These are phyloP conservation scores for Patiria miniata DNA, from an alignment of 35 echinoderm and acorn worm species.

Conservation along the genomic window DNA sequence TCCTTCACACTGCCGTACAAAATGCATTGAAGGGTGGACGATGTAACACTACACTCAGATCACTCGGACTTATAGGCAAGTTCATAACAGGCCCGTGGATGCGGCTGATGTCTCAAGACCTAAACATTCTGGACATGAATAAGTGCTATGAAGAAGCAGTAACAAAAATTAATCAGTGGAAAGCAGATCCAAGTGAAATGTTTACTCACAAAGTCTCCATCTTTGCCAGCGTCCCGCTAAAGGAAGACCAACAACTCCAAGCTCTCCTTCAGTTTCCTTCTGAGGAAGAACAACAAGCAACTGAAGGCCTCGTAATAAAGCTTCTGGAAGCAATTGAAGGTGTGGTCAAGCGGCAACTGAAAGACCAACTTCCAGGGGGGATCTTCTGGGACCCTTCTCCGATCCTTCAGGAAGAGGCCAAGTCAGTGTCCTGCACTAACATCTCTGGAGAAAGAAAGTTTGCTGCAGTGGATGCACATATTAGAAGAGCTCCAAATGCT, in stretches of 20 bases:
- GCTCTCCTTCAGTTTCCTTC: background rate
- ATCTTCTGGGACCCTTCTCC: background rate
- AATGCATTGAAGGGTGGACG: background rate
- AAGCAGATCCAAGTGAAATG: background rate
- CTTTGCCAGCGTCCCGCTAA: background rate
- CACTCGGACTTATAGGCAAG: background rate
- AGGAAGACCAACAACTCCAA: background rate
- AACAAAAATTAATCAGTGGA: background rate
- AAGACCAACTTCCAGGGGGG: background rate
- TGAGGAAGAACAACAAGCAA: no score
- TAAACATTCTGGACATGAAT: background rate
- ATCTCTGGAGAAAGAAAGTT: background rate
- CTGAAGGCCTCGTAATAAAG: no score
- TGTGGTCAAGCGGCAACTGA: background rate
- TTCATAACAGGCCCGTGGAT: background rate
- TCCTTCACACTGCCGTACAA: background rate
- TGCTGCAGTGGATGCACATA: background rate
- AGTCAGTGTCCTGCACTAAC: background rate
- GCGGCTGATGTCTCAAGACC: background rate
- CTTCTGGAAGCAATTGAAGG: background rate
- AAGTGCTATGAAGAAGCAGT: background rate
- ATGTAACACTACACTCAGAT: background rate
- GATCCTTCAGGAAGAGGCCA: background rate
- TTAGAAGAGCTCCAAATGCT: background rate
- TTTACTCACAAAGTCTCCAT: background rate